These are phyloP conservation scores for Halcyon chelicuti DNA, from an alignment of 2,797 vertebrate species.

Conservation along the genomic window DNA sequence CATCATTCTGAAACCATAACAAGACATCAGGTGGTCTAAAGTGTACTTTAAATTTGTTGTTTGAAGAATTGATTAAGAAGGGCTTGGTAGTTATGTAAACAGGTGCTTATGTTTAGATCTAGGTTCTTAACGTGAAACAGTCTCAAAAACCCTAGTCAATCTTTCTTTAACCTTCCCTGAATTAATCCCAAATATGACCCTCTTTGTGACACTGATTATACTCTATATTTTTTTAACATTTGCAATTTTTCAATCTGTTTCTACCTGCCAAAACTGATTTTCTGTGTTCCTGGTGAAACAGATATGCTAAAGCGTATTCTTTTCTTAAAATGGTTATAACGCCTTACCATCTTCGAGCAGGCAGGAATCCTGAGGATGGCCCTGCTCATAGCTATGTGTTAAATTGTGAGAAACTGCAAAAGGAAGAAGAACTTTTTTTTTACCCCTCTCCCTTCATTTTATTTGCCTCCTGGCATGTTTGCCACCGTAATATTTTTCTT, in stretches of 20 bases:
- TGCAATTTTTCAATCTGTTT: not conserved
- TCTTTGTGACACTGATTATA: not conserved
- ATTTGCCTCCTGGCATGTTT: not conserved
- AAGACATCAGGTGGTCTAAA: not conserved
- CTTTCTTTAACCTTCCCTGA: not conserved
- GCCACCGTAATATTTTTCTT: not conserved
- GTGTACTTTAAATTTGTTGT: not conserved
- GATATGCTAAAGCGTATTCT: not conserved
- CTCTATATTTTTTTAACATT: not conserved
- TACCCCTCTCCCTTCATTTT: not conserved
- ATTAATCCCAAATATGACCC: not conserved
- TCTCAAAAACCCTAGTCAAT: not conserved
- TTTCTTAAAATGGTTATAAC: not conserved
- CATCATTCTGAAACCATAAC: not conserved
- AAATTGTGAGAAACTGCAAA: not conserved
- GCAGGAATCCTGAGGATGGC: not conserved
- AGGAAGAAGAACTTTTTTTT: not conserved
- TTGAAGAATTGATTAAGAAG: not conserved
- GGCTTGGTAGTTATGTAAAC: not conserved
- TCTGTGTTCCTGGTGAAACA: not conserved
- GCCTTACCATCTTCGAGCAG: not conserved
- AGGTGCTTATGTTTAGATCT: not conserved
- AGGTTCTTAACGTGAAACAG: not conserved
- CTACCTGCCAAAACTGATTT: not conserved
- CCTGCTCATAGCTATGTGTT: not conserved